phyloP scores from a whole-genome alignment of 2,888 invertebrate species.

The Priocnemis perturbator region DNA sequence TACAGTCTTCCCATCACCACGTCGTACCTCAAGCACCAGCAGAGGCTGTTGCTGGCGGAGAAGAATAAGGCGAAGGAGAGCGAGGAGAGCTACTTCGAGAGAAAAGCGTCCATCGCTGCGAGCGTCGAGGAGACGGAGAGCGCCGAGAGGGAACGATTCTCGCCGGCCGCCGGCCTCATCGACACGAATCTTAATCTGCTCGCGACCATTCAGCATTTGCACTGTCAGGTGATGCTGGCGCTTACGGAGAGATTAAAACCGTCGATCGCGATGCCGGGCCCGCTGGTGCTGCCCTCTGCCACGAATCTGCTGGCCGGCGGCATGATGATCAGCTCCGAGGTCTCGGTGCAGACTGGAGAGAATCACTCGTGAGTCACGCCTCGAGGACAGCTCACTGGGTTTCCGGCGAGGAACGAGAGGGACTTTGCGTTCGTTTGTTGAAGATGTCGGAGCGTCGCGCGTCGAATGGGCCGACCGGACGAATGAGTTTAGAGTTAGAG shows the following conservation, averaged over 20 bases:
- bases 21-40: conserved; percentile 90
- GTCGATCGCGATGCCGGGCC: conserved; percentile 58
- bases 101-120: conserved; percentile 75
- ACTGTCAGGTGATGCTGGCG: conserved; percentile 73
- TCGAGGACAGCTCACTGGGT: neutral
- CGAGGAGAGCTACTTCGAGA: conserved; percentile 67
- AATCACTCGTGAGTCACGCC: conserved; percentile 60
- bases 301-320: conserved; percentile 34
- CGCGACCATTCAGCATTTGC: conserved; percentile 72
- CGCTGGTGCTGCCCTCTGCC: conserved; percentile 62
- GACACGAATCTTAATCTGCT: conserved; percentile 72
- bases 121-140: conserved; percentile 43
- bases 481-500: no score
- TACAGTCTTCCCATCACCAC: conserved; percentile 93
- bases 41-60: conserved; percentile 80
- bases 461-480: neutral
- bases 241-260: conserved; percentile 71
- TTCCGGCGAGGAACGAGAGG: neutral
- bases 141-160: conserved; percentile 63
- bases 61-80: conserved; percentile 75
- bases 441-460: neutral
- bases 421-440: no score
- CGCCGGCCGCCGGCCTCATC: conserved; percentile 71
- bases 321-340: conserved; percentile 58
- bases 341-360: conserved; percentile 61